Conservation (phyloP, 2,797 vertebrate species). For the Typhlichthys eigenmanni region DNA sequence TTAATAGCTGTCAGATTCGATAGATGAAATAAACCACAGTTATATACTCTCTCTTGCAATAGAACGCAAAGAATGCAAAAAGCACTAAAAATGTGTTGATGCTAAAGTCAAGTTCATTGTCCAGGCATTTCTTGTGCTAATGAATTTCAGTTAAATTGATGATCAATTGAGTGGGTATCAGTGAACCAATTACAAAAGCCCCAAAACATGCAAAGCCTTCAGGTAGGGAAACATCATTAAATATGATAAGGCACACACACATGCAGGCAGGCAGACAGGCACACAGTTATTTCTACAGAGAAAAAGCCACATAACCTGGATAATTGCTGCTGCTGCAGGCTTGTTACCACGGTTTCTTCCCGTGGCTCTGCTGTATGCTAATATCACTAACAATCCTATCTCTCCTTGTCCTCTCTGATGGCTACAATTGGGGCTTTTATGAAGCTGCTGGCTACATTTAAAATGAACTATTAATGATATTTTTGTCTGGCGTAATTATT, state of each 20-base stretch:
- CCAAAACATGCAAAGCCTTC: constrained; percentile 23
- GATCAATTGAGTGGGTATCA: constrained; percentile 25
- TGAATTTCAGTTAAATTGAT: constrained; percentile 2
- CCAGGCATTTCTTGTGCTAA: too few species aligned
- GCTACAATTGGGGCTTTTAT: constrained; percentile 49
- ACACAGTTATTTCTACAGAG: constrained; percentile 57
- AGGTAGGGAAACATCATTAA: constrained; percentile 57
- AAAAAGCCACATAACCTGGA: constrained; percentile 59
- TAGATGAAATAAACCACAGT: too few species aligned
- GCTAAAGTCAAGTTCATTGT: too few species aligned
- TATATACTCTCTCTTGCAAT: too few species aligned
- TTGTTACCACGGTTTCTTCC: constrained; percentile 72
- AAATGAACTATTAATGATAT: constrained; percentile 64
- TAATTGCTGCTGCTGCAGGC: constrained; percentile 66
- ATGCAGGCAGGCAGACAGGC: constrained; percentile 2
- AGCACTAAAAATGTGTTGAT: too few species aligned
- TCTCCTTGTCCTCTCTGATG: constrained; percentile 59
- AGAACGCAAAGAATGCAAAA: too few species aligned
- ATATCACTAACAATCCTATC: constrained; percentile 70
- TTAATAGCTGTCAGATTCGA: too few species aligned
- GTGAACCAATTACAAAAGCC: constrained; percentile 40
- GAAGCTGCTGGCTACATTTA: constrained; percentile 65
- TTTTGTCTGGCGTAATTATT: constrained; percentile 63
- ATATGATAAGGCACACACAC: constrained; percentile 28
- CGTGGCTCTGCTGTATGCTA: constrained; percentile 59